These are phyloP conservation scores for Pseudoips prasinana DNA, from an alignment of 2,888 invertebrate species.

Conservation along the genomic window DNA sequence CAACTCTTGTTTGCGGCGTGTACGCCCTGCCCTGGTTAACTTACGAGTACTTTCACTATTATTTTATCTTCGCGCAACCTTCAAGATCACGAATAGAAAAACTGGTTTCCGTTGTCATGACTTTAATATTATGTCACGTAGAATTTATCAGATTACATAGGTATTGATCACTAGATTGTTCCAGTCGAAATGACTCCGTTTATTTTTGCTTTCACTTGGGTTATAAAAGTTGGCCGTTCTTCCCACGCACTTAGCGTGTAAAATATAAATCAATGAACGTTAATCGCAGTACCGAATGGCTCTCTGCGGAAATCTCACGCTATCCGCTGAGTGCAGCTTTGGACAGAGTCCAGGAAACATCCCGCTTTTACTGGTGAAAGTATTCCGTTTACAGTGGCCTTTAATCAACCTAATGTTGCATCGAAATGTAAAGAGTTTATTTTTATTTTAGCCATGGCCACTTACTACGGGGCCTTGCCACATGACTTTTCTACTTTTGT, in stretches of 20 bases:
- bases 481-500: no score
- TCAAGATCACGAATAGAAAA: constrained; percentile 39
- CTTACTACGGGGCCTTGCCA: no score
- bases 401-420: constrained; percentile 1
- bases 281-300: constrained; percentile 9
- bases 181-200: no score
- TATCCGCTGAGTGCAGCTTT: constrained; percentile 31
- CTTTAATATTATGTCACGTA: constrained; percentile 29
- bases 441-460: no score
- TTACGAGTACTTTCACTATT: constrained; percentile 45
- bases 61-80: constrained; percentile 43
- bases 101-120: constrained; percentile 41
- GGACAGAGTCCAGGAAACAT: constrained; percentile 42
- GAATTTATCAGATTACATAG: constrained; percentile 4
- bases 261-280: constrained; percentile 8
- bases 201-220: no score
- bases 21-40: constrained; percentile 27
- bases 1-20: constrained; percentile 24
- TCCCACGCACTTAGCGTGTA: background rate
- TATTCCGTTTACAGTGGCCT: constrained; percentile 27
- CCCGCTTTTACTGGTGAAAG: constrained; percentile 39
- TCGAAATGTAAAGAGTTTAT: background rate
- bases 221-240: background rate
- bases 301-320: constrained; percentile 9
- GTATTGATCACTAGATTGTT: no score